phyloP scores from a whole-genome alignment of 2,888 invertebrate species.

The Chymomyza procnemis region DNA sequence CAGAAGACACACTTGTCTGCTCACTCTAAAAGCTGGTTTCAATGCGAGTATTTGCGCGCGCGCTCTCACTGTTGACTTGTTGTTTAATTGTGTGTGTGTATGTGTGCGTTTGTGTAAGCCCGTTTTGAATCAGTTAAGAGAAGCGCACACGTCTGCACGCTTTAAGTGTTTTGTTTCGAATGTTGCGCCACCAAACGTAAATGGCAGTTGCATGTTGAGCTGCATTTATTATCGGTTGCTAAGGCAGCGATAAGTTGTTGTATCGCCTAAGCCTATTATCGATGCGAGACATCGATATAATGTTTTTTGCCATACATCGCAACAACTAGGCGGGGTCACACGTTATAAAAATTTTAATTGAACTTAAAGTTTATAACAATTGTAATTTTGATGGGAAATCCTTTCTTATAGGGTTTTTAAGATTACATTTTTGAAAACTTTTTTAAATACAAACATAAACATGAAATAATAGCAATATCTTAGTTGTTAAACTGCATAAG shows the following conservation, averaged over 20 bases:
- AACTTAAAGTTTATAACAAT: no score
- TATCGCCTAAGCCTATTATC: background rate
- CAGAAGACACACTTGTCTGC: conserved; percentile 59
- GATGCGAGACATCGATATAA: background rate
- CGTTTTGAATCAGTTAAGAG: conserved; percentile 38
- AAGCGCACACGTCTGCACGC: conserved; percentile 45
- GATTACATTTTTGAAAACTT: no score
- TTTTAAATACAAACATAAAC: no score
- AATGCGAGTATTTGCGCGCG: conserved; percentile 28
- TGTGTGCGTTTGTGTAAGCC: conserved; percentile 47
- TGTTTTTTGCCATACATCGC: background rate
- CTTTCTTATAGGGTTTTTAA: no score
- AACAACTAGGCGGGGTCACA: background rate
- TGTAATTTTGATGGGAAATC: no score
- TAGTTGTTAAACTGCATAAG: no score
- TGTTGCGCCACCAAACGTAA: conserved; percentile 28
- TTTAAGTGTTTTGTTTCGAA: conserved; percentile 50
- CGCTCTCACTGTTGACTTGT: conserved; percentile 33
- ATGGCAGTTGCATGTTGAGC: background rate
- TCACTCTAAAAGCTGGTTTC: conserved; percentile 60
- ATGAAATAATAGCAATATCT: no score
- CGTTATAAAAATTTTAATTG: no score
- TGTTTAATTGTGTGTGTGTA: conserved; percentile 6
- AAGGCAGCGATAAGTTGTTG: background rate
- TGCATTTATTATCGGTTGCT: background rate